These are phyloP conservation scores for Esperia sulphurella DNA, from an alignment of 2,888 invertebrate genomes.

Conservation along the genomic window DNA sequence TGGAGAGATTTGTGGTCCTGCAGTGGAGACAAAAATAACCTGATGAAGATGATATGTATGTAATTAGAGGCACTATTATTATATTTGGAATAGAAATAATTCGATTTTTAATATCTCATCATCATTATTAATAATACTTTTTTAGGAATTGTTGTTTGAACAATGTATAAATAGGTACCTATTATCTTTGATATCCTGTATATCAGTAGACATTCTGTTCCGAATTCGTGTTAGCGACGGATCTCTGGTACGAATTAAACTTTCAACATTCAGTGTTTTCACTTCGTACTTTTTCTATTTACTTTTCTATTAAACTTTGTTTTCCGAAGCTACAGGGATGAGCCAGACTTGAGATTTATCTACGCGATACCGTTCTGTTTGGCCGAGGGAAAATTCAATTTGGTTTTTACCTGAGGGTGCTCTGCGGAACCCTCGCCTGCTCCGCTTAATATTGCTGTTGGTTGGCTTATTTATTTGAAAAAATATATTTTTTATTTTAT, in stretches of 20 bases:
- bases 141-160: too few species aligned
- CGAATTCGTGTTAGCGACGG: slow-evolving; percentile 26
- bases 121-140: too few species aligned
- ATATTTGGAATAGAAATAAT: too few species aligned
- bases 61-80: too few species aligned
- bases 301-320: slow-evolving; percentile 75
- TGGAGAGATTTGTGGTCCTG: too few species aligned
- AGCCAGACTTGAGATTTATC: slow-evolving; percentile 70
- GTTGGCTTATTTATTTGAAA: slow-evolving; percentile 27
- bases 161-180: not conserved
- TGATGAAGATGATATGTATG: too few species aligned
- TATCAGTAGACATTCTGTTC: slow-evolving; percentile 12
- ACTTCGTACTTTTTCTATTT: slow-evolving; percentile 64
- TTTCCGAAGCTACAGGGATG: slow-evolving; percentile 60
- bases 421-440: slow-evolving; percentile 57
- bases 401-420: slow-evolving; percentile 73
- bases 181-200: too few species aligned
- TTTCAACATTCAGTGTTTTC: slow-evolving; percentile 62
- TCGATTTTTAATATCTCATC: too few species aligned
- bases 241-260: slow-evolving; percentile 55
- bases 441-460: slow-evolving; percentile 55
- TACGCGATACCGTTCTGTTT: slow-evolving; percentile 71
- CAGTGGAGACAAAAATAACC: too few species aligned
- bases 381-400: slow-evolving; percentile 72
- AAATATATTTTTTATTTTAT: not conserved